Percentiles rank a stretch among this genome's conserved stretches.
Evolutionary conservation across 2,888 invertebrate species (phyloP).

Genomic region (Andrena marginata): DNA sequence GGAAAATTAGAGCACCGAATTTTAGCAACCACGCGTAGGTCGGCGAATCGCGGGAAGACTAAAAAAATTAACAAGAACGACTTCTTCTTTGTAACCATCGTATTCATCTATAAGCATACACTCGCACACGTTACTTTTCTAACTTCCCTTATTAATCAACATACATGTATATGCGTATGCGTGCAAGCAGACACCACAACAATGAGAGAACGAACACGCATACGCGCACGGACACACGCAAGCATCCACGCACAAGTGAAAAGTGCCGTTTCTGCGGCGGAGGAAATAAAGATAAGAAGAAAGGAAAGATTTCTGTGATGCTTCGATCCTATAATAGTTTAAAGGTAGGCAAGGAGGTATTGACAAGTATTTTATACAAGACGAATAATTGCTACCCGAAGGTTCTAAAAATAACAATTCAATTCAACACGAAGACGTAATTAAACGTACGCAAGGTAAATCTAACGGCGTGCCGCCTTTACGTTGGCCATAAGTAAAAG

Average conservation of each 20-base stretch:
- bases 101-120: constrained; percentile 62
- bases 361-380: constrained; percentile 38
- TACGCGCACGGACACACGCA: constrained; percentile 36
- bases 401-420: constrained; percentile 21
- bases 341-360: constrained; percentile 48
- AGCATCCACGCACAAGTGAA: constrained; percentile 37
- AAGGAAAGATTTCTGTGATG: constrained; percentile 54
- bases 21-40: background rate
- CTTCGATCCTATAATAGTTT: constrained; percentile 38
- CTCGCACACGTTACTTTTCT: constrained; percentile 47
- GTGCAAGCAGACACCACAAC: constrained; percentile 55
- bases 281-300: constrained; percentile 10
- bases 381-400: background rate
- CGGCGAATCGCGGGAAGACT: constrained; percentile 41
- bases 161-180: constrained; percentile 43
- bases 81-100: constrained; percentile 43
- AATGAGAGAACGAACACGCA: constrained; percentile 46
- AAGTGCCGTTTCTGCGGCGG: constrained; percentile 48
- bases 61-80: constrained; percentile 56
- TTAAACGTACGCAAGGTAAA: constrained; percentile 26
- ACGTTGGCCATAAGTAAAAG: constrained; percentile 43
- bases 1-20: constrained; percentile 4
- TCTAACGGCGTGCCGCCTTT: constrained; percentile 28
- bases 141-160: constrained; percentile 33
- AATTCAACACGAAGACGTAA: constrained; percentile 19